phyloP scores from a whole-genome alignment of 1,140 invertebrate genomes.

The Drosophila burlai region DNA sequence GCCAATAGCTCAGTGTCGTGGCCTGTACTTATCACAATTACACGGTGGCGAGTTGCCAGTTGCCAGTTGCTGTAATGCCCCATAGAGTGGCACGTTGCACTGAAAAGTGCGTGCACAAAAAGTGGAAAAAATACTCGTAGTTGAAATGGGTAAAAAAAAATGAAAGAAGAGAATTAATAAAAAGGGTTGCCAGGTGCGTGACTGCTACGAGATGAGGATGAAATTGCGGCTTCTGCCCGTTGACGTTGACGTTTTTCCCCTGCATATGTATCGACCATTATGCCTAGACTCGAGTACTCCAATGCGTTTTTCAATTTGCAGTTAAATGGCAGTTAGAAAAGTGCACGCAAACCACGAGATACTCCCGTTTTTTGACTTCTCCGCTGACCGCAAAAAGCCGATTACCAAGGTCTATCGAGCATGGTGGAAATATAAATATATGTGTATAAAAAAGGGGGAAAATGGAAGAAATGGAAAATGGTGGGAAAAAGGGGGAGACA shows the following conservation, averaged over 20 bases:
- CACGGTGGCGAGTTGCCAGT: constrained; percentile 42
- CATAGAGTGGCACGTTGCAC: constrained; percentile 33
- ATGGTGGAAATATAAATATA: constrained; percentile 27
- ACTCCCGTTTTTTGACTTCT: constrained; percentile 34
- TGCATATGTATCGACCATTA: too few species aligned
- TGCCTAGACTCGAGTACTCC: not conserved
- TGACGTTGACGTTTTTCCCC: constrained; percentile 37
- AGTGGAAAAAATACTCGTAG: constrained; percentile 9
- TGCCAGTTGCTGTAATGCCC: constrained; percentile 23
- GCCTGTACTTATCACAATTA: constrained; percentile 51
- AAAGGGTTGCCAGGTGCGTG: constrained; percentile 52
- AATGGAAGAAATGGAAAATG: not conserved
- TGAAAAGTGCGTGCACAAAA: constrained; percentile 42
- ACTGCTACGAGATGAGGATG: constrained; percentile 29
- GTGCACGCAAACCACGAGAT: constrained; percentile 56
- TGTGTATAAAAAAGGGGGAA: not conserved
- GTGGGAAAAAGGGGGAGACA: constrained; percentile 6
- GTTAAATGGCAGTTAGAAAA: constrained; percentile 63
- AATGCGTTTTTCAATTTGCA: constrained; percentile 65
- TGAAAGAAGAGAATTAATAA: not conserved
- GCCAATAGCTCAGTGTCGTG: constrained; percentile 29
- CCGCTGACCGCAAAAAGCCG: constrained; percentile 42
- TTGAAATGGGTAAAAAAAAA: constrained; percentile 1
- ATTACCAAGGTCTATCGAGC: constrained; percentile 54
- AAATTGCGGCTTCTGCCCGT: constrained; percentile 22